phyloP scores from a whole-genome alignment of 2,113 vertebrate genomes.

The Zapornia atra region DNA sequence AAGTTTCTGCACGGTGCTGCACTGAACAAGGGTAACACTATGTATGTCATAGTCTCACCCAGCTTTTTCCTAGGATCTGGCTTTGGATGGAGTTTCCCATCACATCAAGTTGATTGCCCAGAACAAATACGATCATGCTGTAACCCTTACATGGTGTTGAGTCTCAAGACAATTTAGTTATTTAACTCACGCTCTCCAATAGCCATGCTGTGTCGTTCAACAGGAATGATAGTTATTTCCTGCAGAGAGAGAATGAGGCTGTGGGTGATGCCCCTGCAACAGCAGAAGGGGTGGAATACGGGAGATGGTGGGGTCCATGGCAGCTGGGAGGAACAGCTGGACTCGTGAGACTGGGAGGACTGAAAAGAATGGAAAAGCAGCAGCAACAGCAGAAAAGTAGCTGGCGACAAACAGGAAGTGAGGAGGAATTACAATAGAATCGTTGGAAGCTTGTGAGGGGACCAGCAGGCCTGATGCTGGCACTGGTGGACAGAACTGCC shows the following conservation, averaged over 20 bases:
- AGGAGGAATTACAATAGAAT: not conserved
- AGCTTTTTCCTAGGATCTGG: not conserved
- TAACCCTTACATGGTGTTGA: slow-evolving; percentile 10
- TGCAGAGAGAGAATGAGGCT: slow-evolving; percentile 15
- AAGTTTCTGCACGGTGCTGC: not conserved
- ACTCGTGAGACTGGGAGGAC: not conserved
- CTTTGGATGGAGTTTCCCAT: slow-evolving; percentile 37
- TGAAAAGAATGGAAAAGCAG: not conserved
- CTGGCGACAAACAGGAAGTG: not conserved
- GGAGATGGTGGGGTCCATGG: not conserved
- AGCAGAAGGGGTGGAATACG: not conserved
- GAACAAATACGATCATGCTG: slow-evolving; percentile 12
- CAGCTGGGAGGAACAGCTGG: slow-evolving; percentile 41
- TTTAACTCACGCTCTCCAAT: slow-evolving; percentile 38
- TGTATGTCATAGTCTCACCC: not conserved
- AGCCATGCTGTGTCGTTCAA: not conserved
- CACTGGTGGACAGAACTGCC: not conserved
- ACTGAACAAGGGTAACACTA: slow-evolving; percentile 12
- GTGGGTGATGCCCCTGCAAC: not conserved
- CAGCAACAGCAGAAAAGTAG: slow-evolving; percentile 11
- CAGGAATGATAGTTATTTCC: slow-evolving; percentile 63
- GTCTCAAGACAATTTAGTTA: slow-evolving; percentile 58
- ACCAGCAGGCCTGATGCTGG: not conserved
- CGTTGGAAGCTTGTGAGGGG: not conserved
- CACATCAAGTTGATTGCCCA: slow-evolving; percentile 43